phyloP scores from a whole-genome alignment of 2,113 vertebrate species.

The Strigops habroptila region DNA sequence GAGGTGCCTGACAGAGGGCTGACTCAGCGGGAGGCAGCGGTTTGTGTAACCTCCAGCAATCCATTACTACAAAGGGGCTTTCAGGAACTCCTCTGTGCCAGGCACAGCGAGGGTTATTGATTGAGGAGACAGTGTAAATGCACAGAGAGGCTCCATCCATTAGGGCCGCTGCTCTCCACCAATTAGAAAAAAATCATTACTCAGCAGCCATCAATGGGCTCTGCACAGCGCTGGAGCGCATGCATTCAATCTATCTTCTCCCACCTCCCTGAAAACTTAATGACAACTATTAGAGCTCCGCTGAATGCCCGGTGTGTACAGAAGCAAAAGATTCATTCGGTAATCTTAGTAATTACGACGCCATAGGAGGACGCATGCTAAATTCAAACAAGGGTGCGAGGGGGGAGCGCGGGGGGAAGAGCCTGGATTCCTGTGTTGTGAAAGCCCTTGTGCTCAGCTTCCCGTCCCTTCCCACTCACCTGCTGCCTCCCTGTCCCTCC shows the following conservation, averaged over 20 bases:
- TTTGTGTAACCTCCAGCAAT: slow-evolving; percentile 73
- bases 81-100: slow-evolving; percentile 74
- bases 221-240: slow-evolving; percentile 71
- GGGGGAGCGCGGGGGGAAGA: not conserved
- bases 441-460: not conserved
- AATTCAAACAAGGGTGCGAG: slow-evolving; percentile 40
- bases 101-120: slow-evolving; percentile 80
- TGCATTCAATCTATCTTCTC: slow-evolving; percentile 72
- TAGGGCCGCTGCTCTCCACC: slow-evolving; percentile 80
- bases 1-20: slow-evolving; percentile 60
- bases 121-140: slow-evolving; percentile 79
- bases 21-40: slow-evolving; percentile 63
- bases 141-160: slow-evolving; percentile 82
- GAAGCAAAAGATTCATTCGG: slow-evolving; percentile 80
- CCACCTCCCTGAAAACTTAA: slow-evolving; percentile 76
- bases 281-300: slow-evolving; percentile 83
- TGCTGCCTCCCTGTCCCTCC: not conserved
- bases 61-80: slow-evolving; percentile 80
- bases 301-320: slow-evolving; percentile 80
- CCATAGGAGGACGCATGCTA: slow-evolving; percentile 69
- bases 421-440: slow-evolving; percentile 42
- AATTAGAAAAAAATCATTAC: slow-evolving; percentile 87
- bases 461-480: not conserved
- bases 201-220: slow-evolving; percentile 81
- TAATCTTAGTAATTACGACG: slow-evolving; percentile 78